phyloP scores from a whole-genome alignment of 2,113 vertebrate species.

The Alces alces region DNA sequence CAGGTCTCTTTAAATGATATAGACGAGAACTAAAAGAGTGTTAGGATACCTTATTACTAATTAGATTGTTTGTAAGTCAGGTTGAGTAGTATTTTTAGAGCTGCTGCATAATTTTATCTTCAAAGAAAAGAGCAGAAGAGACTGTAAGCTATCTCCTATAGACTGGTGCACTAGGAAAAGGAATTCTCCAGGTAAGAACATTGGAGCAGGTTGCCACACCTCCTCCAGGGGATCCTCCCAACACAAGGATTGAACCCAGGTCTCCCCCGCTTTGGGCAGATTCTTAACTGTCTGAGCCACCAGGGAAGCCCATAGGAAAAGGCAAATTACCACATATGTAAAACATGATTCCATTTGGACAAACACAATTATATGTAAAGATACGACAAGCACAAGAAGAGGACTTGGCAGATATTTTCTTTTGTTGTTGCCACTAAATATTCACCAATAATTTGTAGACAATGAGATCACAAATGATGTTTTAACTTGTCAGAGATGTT shows the following conservation, averaged over 20 bases:
- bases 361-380: neutral
- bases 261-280: neutral
- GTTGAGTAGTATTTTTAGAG: neutral
- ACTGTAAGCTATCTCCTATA: neutral
- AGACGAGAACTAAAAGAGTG: neutral
- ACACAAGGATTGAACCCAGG: neutral
- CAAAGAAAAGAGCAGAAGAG: neutral
- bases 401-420: neutral
- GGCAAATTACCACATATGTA: neutral
- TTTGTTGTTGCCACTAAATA: neutral
- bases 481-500: neutral
- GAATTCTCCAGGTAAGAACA: neutral
- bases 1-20: neutral
- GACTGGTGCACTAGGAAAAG: neutral
- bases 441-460: neutral
- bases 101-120: neutral
- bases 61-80: neutral
- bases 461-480: neutral
- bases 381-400: neutral
- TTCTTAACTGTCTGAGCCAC: neutral
- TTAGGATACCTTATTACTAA: neutral
- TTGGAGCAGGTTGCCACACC: fast-evolving
- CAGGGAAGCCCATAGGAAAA: neutral
- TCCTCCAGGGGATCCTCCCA: neutral
- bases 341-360: neutral